Evolutionary conservation across 2,888 invertebrate genomes (phyloP).

Genomic region (Eupsilia transversa): DNA sequence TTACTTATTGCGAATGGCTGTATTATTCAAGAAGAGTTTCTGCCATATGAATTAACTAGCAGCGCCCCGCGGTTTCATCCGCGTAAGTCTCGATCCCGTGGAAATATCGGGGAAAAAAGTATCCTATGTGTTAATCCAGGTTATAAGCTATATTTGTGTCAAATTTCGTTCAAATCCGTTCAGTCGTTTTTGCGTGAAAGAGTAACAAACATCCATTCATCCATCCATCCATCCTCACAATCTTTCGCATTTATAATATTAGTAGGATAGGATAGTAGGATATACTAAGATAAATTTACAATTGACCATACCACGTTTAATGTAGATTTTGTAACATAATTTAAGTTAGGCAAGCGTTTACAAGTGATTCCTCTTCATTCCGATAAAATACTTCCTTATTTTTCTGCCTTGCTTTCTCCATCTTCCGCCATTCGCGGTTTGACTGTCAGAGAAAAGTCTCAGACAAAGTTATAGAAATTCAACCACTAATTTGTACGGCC

Average conservation of each 20-base stretch:
- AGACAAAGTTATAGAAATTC: not conserved
- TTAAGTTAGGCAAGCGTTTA: not conserved
- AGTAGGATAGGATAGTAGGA: too few species aligned
- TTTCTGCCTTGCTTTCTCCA: not conserved
- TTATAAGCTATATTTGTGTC: too few species aligned
- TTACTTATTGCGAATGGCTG: not conserved
- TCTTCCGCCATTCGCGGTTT: not conserved
- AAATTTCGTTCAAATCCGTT: too few species aligned
- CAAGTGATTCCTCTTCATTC: not conserved
- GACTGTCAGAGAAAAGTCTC: not conserved
- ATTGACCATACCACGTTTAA: not conserved
- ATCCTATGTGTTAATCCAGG: too few species aligned
- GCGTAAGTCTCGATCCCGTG: too few species aligned
- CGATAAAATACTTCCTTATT: not conserved
- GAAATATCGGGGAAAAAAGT: too few species aligned
- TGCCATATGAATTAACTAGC: not conserved
- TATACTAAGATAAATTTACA: not conserved
- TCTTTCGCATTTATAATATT: too few species aligned
- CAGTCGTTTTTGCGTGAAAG: too few species aligned
- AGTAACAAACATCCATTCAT: too few species aligned
- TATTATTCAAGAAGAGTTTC: not conserved
- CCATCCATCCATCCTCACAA: too few species aligned
- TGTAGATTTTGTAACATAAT: not conserved
- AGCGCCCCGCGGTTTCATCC: too few species aligned
- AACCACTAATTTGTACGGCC: not conserved